These are phyloP conservation scores for Cygnus atratus DNA, from an alignment of 2,113 vertebrate species.

Conservation along the genomic window DNA sequence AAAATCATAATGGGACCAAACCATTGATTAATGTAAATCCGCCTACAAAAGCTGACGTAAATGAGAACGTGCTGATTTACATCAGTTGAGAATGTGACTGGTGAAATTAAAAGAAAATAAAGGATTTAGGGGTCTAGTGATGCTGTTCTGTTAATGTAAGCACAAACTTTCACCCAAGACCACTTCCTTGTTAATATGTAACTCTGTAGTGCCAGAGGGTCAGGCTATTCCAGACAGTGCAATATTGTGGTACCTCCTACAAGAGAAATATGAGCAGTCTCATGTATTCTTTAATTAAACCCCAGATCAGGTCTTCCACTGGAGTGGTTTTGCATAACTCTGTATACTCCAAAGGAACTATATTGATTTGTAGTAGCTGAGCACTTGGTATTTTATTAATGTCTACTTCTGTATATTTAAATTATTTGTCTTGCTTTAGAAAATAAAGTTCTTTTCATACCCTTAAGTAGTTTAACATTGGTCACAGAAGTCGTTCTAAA, in stretches of 20 bases:
- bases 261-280: neutral
- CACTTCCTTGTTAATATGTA: conserved; percentile 67
- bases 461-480: neutral
- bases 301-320: neutral
- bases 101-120: conserved; percentile 36
- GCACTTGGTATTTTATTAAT: neutral
- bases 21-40: neutral
- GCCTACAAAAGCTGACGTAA: neutral
- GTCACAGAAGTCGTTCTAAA: neutral
- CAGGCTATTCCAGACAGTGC: conserved; percentile 32
- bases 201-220: conserved; percentile 56
- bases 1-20: conserved; percentile 19
- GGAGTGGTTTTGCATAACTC: neutral
- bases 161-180: conserved; percentile 32
- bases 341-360: neutral
- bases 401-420: neutral
- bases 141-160: neutral
- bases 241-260: neutral
- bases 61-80: neutral
- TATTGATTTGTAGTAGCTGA: neutral
- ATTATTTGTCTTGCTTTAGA: neutral
- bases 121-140: neutral
- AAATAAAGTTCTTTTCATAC: neutral
- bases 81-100: neutral
- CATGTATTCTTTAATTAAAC: conserved; percentile 3